A percentile compares a stretch with the other conserved stretches of the same genome.
phyloP scores from a whole-genome alignment of 2,888 invertebrate genomes.

The Lithosia quadra region DNA sequence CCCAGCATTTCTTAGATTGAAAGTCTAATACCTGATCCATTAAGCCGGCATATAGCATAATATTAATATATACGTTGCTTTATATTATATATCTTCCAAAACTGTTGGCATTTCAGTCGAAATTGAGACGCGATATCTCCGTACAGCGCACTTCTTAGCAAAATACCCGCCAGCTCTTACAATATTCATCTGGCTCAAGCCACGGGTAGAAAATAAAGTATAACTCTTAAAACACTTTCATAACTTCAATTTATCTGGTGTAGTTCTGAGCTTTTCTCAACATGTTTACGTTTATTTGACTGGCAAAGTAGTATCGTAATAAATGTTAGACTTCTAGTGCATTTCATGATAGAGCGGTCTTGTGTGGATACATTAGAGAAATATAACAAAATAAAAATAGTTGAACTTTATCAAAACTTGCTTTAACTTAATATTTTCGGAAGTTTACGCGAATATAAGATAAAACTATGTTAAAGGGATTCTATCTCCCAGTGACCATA shows the following conservation, averaged over 20 bases:
- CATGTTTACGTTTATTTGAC: constrained; percentile 41
- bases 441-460: no score
- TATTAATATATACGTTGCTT: background rate
- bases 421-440: no score
- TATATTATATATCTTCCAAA: background rate
- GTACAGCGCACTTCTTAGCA: constrained; percentile 31
- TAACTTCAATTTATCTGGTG: constrained; percentile 47
- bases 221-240: constrained; percentile 51
- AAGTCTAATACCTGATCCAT: background rate
- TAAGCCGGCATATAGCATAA: background rate
- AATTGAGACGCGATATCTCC: constrained; percentile 34
- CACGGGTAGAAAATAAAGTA: constrained; percentile 42
- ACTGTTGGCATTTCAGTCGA: constrained; percentile 10
- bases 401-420: no score
- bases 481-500: no score
- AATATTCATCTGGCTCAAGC: constrained; percentile 49
- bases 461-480: no score
- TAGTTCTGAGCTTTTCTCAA: constrained; percentile 36
- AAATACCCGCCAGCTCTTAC: constrained; percentile 36
- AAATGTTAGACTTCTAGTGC: constrained; percentile 26
- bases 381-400: background rate
- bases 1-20: background rate
- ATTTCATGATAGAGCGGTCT: constrained; percentile 20
- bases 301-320: constrained; percentile 31
- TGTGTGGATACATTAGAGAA: constrained; percentile 15